Evolutionary conservation across 1,140 invertebrate species (phyloP), one percentile per base, ranked within the genome.

Genomic region (Mesaphorura yosii): DNA sequence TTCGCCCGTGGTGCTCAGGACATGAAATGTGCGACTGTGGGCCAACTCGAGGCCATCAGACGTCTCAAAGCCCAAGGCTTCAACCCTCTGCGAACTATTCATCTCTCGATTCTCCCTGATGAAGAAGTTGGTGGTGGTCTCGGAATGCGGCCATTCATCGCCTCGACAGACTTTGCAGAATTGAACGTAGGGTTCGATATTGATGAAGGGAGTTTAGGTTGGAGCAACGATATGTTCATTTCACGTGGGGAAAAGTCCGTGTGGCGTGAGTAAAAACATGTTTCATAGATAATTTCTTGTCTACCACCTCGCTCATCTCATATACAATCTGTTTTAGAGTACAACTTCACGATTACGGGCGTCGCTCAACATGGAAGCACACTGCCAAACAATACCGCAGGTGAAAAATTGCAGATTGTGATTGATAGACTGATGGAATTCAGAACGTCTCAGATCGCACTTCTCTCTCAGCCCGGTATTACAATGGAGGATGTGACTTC

Each of bases 151-250:
- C 69, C 76, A 53, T 94, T 93, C 72, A 78, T 91, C 0, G 65
- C 79, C 15, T 82, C 79, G 1, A 68, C 80, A 22, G 78, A 84
- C 26, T 95, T 93, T 65, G 78, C 80, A 63, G 70, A 77, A 7
- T 67, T 95, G 15, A 93, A 94, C 65, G 71, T 93, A 54, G 89
- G 86, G 0, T 88, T 92, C 71, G 79, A 82, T n/a, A 66, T 96
- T 38, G 91, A 96, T 70, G 92, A 96, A 73, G 89, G 85, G 6
- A 72, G 85, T 44, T 77, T 81, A 1, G 80, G 75, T 63, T 71
- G 75, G 19, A 74, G 66, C 17, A 76, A 83, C 12, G 70, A 73
- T 17, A 84, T 78, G 66, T 70, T 74, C n/a, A 67, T 87, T 0
- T 89, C 80, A 67, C 82, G 86, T 69, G 84, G 78, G 12, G 86